Evolutionary conservation across 2,797 vertebrate species (phyloP).

Genomic region (Zenarchopterus dispar): DNA sequence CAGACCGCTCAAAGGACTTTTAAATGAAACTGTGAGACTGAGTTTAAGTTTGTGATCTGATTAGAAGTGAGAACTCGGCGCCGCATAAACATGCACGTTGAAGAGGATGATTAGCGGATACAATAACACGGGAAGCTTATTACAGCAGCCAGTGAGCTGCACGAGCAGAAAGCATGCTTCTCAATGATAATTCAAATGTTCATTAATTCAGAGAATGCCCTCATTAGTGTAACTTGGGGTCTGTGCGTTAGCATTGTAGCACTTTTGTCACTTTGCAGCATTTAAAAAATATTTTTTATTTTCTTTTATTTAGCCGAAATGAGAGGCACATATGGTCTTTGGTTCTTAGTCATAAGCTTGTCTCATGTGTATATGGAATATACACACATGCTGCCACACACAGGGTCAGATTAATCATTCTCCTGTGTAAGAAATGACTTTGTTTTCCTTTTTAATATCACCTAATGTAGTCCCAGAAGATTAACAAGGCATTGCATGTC

Average conservation of each 20-base stretch:
- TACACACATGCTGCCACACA: background rate
- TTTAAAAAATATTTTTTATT: too few species aligned
- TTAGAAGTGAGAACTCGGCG: too few species aligned
- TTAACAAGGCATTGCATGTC: conserved; percentile 25
- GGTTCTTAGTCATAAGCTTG: background rate
- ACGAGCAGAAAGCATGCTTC: conserved; percentile 9
- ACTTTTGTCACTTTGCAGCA: too few species aligned
- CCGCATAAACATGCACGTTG: too few species aligned
- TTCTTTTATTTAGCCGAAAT: too few species aligned
- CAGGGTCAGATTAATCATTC: background rate
- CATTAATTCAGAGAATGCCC: conserved; percentile 10
- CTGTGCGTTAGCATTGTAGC: conserved; percentile 3
- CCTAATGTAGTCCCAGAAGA: conserved; percentile 37
- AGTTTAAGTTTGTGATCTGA: too few species aligned
- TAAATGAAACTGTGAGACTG: too few species aligned
- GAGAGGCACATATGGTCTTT: background rate
- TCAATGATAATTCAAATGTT: conserved; percentile 24
- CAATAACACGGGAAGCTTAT: background rate
- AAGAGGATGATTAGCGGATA: too few species aligned
- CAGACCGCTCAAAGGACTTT: too few species aligned
- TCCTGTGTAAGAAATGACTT: background rate
- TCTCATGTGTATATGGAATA: background rate
- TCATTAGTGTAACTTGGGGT: conserved; percentile 30
- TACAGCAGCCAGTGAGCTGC: background rate
- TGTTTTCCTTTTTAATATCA: conserved; percentile 41